Percentiles rank a stretch among this genome's conserved stretches.
Conservation (phyloP, 2,113 vertebrate genomes). For the Siniperca chuatsi region DNA sequence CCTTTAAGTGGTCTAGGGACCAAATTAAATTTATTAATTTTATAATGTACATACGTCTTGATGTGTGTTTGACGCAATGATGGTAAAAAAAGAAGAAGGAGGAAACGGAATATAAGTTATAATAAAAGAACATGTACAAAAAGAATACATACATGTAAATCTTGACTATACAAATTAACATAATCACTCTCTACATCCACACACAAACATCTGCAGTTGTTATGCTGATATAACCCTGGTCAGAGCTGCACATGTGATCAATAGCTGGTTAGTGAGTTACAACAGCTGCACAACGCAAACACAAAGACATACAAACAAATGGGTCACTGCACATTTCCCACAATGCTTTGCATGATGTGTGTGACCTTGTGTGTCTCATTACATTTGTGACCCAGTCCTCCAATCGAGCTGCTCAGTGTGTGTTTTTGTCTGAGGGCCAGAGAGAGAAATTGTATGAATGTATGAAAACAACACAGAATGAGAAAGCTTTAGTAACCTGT, state of each 20-base stretch:
- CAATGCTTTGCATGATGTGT: conserved; percentile 35
- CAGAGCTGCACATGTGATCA: conserved; percentile 33
- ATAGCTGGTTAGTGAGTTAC: conserved; percentile 31
- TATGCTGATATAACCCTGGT: not conserved
- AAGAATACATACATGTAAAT: not conserved
- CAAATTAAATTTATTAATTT: not conserved
- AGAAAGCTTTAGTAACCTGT: conserved; percentile 9
- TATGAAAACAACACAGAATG: conserved; percentile 10
- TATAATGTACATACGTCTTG: not conserved
- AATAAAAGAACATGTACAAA: not conserved
- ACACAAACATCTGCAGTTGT: conserved; percentile 4
- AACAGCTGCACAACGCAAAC: conserved; percentile 4
- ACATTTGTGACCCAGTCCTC: not conserved
- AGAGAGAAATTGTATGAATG: conserved; percentile 24
- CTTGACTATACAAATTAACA: not conserved
- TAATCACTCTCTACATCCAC: not conserved
- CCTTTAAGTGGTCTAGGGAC: not conserved
- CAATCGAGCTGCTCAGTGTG: conserved; percentile 1
- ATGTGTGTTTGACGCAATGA: not conserved
- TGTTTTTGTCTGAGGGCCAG: not conserved
- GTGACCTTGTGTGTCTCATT: conserved; percentile 45
- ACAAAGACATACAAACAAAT: conserved; percentile 28
- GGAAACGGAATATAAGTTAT: not conserved
- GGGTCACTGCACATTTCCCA: conserved; percentile 57
- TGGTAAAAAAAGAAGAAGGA: no score